Evolutionary conservation across 2,888 invertebrate species (phyloP), one percentile per base, ranked within the genome.

Genomic region (Leptothorax acervorum): DNA sequence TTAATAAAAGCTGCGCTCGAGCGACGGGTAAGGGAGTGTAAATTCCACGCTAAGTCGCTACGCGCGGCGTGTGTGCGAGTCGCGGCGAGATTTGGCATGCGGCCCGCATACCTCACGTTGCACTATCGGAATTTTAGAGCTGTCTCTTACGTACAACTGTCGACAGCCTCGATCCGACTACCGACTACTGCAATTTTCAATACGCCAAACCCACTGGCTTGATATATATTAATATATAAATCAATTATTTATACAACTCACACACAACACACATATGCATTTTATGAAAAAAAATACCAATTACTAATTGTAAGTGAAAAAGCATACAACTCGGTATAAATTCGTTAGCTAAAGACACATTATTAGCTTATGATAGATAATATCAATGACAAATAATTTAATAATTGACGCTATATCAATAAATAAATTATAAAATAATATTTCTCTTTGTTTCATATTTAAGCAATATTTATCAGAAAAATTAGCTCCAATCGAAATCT

Each of bases 111-210:
- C 88, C 89, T 66, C 23, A 31, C 83, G 28, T 63, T 83, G 55
- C 82, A 84, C 81, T 84, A 85, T 85, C 85, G 84, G 86, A 89
- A 89, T 89, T 89, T 84, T 85, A 78, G 73, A 85, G 79, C 79
- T 87, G 42, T 70, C 83, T 66, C 68, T 11, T 15, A 76, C 66
- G n/a, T 78, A 66, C 55, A 71, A 74, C 68, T 45, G 66, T 45
- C 35, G 48, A 75, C 11, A 48, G 35, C 5, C 62, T 31, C 23
- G 63, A 35, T 75, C 48, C 35, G 57, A 18, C 28, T 42, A 18
- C 11, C 18, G 73, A 73, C 28, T 60, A 63, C 48, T 31, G 35
- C 23, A 75, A 35, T 31, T 62, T 42, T 63, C 35, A 23, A n/a
- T 35, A 9, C 9, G 15, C 15, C 8, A 62, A 55, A 71, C n/a